These are phyloP conservation scores for human (Homo sapiens) DNA, from an alignment of 2,113 vertebrate species.

Conservation along the genomic window GRCh38 chr12:47009501-47010000, in stretches of 20 bases:
- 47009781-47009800: neutral
- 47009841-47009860: neutral
- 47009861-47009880: neutral
- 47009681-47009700: neutral
- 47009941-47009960: neutral
- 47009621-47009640: neutral
- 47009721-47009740: neutral
- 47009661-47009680: neutral
- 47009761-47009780: neutral
- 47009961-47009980: neutral
- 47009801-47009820: neutral
- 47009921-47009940: neutral
- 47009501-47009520: neutral
- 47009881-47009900: neutral
- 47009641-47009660: neutral
- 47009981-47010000: neutral
- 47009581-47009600: neutral
- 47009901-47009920: neutral
- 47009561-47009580: neutral
- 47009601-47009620: neutral
- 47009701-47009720: neutral
- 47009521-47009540: neutral
- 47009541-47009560: neutral
- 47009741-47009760: neutral
- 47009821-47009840: neutral